Evolutionary conservation across 2,888 invertebrate genomes (phyloP).

Genomic region (Micoletzkya japonica): DNA sequence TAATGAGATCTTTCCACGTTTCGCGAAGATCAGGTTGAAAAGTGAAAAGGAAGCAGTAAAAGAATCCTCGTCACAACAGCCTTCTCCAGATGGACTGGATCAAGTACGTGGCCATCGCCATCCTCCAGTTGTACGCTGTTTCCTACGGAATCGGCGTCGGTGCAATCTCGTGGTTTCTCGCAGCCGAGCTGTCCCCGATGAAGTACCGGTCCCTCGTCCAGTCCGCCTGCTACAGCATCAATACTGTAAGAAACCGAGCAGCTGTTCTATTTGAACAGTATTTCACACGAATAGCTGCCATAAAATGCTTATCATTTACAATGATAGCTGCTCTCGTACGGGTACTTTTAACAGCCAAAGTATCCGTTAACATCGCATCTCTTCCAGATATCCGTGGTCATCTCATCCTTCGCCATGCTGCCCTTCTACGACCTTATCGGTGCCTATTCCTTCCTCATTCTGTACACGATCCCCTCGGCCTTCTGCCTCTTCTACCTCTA

Average conservation of each 20-base stretch:
- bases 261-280: no score
- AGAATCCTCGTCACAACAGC: no score
- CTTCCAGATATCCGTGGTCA: slow-evolving; percentile 17
- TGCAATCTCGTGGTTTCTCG: slow-evolving; percentile 54
- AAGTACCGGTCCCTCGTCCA: slow-evolving; percentile 50
- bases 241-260: slow-evolving; percentile 48
- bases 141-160: slow-evolving; percentile 42
- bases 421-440: slow-evolving; percentile 28
- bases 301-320: no score
- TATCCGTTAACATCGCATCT: no score
- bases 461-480: slow-evolving; percentile 46
- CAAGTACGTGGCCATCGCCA: slow-evolving; percentile 21
- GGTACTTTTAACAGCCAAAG: no score
- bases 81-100: slow-evolving; percentile 10
- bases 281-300: no score
- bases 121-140: slow-evolving; percentile 15
- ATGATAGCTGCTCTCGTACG: no score
- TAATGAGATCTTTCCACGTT: no score
- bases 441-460: slow-evolving; percentile 43
- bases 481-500: slow-evolving; percentile 41
- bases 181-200: slow-evolving; percentile 52
- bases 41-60: no score
- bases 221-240: slow-evolving; percentile 47
- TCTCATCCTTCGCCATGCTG: slow-evolving; percentile 18
- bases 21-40: no score